Percentiles rank a stretch among this genome's conserved stretches.
These are phyloP conservation scores for Poeciliopsis presidionis DNA, from an alignment of 2,797 vertebrate species.

Conservation along the genomic window DNA sequence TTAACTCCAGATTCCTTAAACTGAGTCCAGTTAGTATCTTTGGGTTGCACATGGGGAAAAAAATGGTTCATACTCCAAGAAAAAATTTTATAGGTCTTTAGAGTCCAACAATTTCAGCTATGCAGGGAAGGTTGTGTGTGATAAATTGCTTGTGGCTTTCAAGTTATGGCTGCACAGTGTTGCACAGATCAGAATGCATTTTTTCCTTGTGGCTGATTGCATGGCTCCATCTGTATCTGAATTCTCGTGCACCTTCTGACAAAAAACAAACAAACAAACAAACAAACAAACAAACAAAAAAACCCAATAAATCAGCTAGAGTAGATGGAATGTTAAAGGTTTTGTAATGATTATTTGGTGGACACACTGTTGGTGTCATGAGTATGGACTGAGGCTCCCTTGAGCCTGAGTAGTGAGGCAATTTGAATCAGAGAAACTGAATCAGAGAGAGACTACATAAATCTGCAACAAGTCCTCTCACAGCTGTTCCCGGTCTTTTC, in stretches of 20 bases:
- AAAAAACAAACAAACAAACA: background rate
- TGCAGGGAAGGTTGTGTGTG: background rate
- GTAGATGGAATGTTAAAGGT: background rate
- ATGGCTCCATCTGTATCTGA: background rate
- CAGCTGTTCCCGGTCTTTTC: background rate
- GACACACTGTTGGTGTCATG: background rate
- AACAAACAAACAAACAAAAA: no score
- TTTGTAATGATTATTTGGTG: background rate
- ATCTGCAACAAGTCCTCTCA: background rate
- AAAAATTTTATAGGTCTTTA: background rate
- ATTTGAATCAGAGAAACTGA: background rate
- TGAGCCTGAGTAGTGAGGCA: background rate
- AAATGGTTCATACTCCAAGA: background rate
- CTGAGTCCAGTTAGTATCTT: slow-evolving; percentile 1
- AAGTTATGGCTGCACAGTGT: background rate
- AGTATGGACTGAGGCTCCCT: background rate
- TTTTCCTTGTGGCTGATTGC: background rate
- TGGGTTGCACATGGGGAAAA: background rate
- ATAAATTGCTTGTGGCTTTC: background rate
- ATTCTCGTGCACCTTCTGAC: background rate
- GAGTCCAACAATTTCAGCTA: background rate
- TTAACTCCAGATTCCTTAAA: slow-evolving; percentile 1
- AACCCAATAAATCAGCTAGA: background rate
- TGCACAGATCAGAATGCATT: background rate
- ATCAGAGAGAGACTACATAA: background rate